Base-by-base conservation (phyloP, 2,113 vertebrate species). In the Prietella phreatophila region DNA sequence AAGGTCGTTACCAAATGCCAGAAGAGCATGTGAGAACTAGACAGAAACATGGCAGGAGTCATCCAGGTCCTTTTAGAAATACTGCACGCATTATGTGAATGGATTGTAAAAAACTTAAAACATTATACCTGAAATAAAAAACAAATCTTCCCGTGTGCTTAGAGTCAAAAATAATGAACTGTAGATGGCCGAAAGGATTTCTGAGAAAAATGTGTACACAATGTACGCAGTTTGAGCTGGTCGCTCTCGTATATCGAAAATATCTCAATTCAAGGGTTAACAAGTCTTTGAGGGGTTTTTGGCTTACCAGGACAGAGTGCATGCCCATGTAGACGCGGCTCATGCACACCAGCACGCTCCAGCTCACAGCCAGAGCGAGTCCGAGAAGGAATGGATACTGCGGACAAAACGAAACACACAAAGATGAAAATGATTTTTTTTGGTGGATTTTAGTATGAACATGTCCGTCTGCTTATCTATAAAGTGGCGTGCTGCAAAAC, bases 291-390 rank as follows among this genome's bases (percentile, higher is more conserved):
- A 25, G 63, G 63, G 47, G 71, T 27, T 83, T 15, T 1, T 11
- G 33, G 13, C 97, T 96, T 95, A 99, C 98, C 98, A 99, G 95
- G 91, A 99, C 94, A 0, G 98, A 99, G 95, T 99, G 98, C 98
- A 99, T 99, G 53, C 98, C 98, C 98, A 99, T 97, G 95, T 99
- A 99, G 94, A 99, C 94, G 60, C 98, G 96, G 93, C 98, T 99
- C 89, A 96, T 91, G 88, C 98, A 99, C 92, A 99, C 98, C 94
- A 99, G 94, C 90, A 94, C 93, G 93, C 97, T 97, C 98, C 98
- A 99, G 95, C 94, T 95, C 84, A 97, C 91, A 5, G 96, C 95
- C 90, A 99, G 91, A 86, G 94, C 88, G 93, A 99, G 94, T 88
- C 98, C 98, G 86, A 95, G 94, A 0, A 93, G 1, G 91, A 96